These are phyloP conservation scores for Drosophila pegasa DNA, from an alignment of 2,888 invertebrate genomes.

Conservation along the genomic window DNA sequence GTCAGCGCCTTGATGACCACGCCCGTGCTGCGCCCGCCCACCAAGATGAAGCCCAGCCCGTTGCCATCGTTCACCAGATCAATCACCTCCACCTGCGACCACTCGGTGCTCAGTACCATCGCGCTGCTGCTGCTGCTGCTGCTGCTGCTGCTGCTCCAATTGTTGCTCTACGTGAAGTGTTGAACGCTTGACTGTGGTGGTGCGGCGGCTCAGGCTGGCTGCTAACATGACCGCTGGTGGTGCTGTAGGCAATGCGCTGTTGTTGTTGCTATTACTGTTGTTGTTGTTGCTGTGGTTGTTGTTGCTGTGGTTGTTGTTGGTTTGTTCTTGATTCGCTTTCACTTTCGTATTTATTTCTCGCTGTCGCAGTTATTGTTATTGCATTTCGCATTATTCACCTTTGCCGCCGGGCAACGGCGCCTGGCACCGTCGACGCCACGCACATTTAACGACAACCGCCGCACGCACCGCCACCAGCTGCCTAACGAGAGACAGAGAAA, in stretches of 20 bases:
- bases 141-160: constrained; percentile 3
- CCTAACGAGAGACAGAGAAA: constrained; percentile 49
- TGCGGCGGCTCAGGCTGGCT: constrained; percentile 27
- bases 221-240: constrained; percentile 63
- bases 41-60: constrained; percentile 98
- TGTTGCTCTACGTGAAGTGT: constrained; percentile 30
- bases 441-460: constrained; percentile 65
- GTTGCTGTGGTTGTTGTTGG: constrained; percentile 8
- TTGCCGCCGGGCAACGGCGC: constrained; percentile 50
- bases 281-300: constrained; percentile 15
- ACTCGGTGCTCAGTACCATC: constrained; percentile 98
- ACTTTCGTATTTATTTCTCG: constrained; percentile 9
- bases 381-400: constrained; percentile 57
- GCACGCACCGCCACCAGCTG: constrained; percentile 59
- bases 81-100: constrained; percentile 99
- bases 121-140: constrained; percentile 27
- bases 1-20: constrained; percentile 99
- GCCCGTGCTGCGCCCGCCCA: constrained; percentile 98
- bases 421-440: constrained; percentile 67
- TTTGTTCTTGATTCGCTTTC: constrained; percentile 23
- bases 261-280: constrained; percentile 8
- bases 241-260: constrained; percentile 59
- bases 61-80: constrained; percentile 98
- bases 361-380: constrained; percentile 51
- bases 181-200: constrained; percentile 23